Evolutionary conservation across 2,888 invertebrate species (phyloP).

Genomic region (Asteroscopus sphinx): DNA sequence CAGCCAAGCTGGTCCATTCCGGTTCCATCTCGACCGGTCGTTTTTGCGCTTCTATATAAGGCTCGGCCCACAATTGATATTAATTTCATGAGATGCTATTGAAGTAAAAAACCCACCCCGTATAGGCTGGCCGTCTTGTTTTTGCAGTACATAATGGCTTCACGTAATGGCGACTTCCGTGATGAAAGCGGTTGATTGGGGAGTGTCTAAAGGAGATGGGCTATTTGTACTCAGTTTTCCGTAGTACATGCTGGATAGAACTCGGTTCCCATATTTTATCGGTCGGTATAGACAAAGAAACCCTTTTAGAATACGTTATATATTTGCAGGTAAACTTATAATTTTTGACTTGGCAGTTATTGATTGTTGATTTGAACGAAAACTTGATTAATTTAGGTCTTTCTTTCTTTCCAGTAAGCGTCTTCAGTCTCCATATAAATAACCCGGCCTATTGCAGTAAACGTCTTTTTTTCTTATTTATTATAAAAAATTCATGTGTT

Average conservation of each 20-base stretch:
- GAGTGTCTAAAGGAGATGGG: slow-evolving; percentile 29
- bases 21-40: slow-evolving; percentile 34
- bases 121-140: slow-evolving; percentile 35
- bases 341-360: too few species aligned
- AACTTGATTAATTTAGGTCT: too few species aligned
- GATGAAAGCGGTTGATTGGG: slow-evolving; percentile 49
- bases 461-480: too few species aligned
- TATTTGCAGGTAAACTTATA: too few species aligned
- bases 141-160: slow-evolving; percentile 44
- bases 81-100: slow-evolving; percentile 81
- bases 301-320: too few species aligned
- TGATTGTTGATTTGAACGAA: too few species aligned
- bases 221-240: slow-evolving; percentile 38
- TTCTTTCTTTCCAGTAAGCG: too few species aligned
- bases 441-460: too few species aligned
- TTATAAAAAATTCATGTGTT: too few species aligned
- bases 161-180: slow-evolving; percentile 37
- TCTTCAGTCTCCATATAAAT: too few species aligned
- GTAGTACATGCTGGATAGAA: slow-evolving; percentile 5
- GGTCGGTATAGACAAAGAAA: too few species aligned
- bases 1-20: slow-evolving; percentile 35
- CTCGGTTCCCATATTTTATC: slow-evolving; percentile 16
- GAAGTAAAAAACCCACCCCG: slow-evolving; percentile 66
- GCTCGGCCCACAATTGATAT: slow-evolving; percentile 78
- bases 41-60: slow-evolving; percentile 66